phyloP scores from a whole-genome alignment of 1,140 invertebrate genomes.

The fruit fly (Drosophila melanogaster) region Release_6_plus_ISO1_MT NT_033779.5:12463001-12463500 shows the following conservation, averaged over 20 bases:
- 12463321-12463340: constrained; percentile 6
- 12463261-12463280: constrained; percentile 63
- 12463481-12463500: constrained; percentile 54
- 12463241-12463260: constrained; percentile 56
- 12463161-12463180: constrained; percentile 32
- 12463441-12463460: neutral
- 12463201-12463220: constrained; percentile 39
- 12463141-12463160: constrained; percentile 36
- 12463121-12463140: constrained; percentile 11
- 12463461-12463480: constrained; percentile 28
- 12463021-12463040: constrained; percentile 14
- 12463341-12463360: constrained; percentile 28
- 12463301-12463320: constrained; percentile 1
- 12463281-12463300: constrained; percentile 15
- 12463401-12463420: neutral
- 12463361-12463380: constrained; percentile 56
- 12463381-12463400: neutral
- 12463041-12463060: constrained; percentile 27
- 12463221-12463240: constrained; percentile 56
- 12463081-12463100: constrained; percentile 7
- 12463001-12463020: neutral
- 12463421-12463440: constrained; percentile 6
- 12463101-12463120: constrained; percentile 25
- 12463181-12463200: constrained; percentile 45
- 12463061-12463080: constrained; percentile 25